Base-by-base conservation (phyloP, 2,113 vertebrate genomes). In the Phrynosoma blainvillii region DNA sequence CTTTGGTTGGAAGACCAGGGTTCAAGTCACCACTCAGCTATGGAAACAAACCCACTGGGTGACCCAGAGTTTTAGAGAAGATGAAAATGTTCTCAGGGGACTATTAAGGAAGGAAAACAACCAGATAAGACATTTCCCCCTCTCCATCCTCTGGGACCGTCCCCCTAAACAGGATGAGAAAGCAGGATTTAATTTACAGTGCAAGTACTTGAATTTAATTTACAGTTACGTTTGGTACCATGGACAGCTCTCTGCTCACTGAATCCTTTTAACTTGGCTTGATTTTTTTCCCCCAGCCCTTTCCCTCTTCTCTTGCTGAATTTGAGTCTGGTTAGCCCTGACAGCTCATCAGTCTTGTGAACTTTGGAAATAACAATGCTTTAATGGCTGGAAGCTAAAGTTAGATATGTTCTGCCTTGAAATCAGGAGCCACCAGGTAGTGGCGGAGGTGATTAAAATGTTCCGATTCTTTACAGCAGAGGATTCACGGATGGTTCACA, bases 391-490 rank as follows among this genome's bases (percentile, higher is more conserved):
- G 62, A 54, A 88, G 74, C n/a, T 54, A 78, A 36, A 52, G 59
- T 78, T 68, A 70, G 80, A 78, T 59, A 68, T 32, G 8, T 6
- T 21, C 32, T 42, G 80, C 32, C 81, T 83, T 83, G 62, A 76
- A 88, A 68, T 27, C 47, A 36, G 14, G 30, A 16, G 47, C 73
- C 27, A 93, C 94, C 91, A 89, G 85, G 30, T 81, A 86, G 79
- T 82, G 90, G 93, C 91, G 92, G 88, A 95, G 94, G 92, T 94
- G 94, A 95, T 95, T 96, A 95, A 94, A 88, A 96, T 87, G 89
- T 94, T 95, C 92, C 87, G 85, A 42, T 71, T 30, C 85, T 91
- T 89, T 88, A 91, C 20, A 7, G 62, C 20, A 2, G n/a, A 78
- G 62, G 30, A 1, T 20, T 56, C 11, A 40, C 81, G 32, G 23